Percentiles rank a stretch among this genome's conserved stretches.
These are phyloP conservation scores for Agraylea sexmaculata DNA, from an alignment of 1,140 invertebrate genomes.

Conservation along the genomic window DNA sequence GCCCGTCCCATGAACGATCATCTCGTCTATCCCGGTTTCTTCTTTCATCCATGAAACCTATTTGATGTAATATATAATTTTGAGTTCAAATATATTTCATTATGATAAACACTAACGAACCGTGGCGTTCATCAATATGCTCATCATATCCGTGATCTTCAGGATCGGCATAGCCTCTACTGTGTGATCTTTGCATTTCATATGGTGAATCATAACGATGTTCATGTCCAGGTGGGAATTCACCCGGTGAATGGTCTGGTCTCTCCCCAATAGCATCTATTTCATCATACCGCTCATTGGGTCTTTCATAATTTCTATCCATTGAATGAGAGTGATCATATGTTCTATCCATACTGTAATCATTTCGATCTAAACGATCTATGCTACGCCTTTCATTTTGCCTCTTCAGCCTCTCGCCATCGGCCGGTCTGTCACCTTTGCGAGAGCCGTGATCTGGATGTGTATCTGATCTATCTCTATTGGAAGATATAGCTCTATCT, in stretches of 20 bases:
- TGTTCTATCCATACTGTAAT: slow-evolving; percentile 34
- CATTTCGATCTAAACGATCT: slow-evolving; percentile 33
- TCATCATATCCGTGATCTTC: slow-evolving; percentile 37
- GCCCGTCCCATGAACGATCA: slow-evolving; percentile 37
- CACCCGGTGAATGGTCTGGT: slow-evolving; percentile 32
- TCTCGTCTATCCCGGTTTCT: slow-evolving; percentile 28
- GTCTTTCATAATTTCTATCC: slow-evolving; percentile 35
- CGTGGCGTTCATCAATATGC: slow-evolving; percentile 32
- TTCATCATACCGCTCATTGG: slow-evolving; percentile 35
- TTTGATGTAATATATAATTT: neutral
- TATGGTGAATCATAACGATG: slow-evolving; percentile 35
- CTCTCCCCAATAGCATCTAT: slow-evolving; percentile 26
- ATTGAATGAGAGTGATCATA: slow-evolving; percentile 36
- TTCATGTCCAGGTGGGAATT: slow-evolving; percentile 26
- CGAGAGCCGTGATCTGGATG: slow-evolving; percentile 36
- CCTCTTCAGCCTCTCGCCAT: slow-evolving; percentile 27
- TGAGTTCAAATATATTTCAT: slow-evolving; percentile 3
- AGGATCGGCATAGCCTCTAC: slow-evolving; percentile 34
- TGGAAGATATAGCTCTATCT: slow-evolving; percentile 36
- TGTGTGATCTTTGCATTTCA: slow-evolving; percentile 33
- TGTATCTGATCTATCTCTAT: slow-evolving; percentile 36
- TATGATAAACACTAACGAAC: slow-evolving; percentile 5
- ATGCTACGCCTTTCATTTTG: slow-evolving; percentile 36
- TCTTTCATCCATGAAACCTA: slow-evolving; percentile 20
- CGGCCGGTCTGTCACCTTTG: slow-evolving; percentile 25